A percentile compares a stretch with the other conserved stretches of the same genome.
Conservation (phyloP, 2,888 invertebrate genomes). For the Octonoba sinensis region DNA sequence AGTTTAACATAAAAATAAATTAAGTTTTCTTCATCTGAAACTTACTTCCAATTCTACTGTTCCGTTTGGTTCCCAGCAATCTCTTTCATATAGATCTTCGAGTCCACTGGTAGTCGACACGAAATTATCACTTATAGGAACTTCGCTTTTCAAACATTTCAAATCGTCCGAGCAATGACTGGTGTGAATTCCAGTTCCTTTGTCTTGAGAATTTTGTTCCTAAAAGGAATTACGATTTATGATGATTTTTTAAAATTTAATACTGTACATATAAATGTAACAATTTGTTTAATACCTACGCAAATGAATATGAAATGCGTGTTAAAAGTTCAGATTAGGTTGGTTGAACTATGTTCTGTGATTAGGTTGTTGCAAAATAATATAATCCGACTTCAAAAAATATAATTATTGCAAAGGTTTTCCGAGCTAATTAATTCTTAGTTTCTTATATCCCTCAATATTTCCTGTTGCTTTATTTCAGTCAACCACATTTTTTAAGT, state of each 20-base stretch:
- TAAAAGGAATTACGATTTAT: not conserved
- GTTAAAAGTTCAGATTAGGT: not conserved
- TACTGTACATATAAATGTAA: not conserved
- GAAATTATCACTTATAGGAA: slow-evolving; percentile 74
- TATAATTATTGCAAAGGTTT: too few species aligned
- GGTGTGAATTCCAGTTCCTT: slow-evolving; percentile 26
- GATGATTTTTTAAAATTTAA: not conserved
- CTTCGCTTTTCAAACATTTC: slow-evolving; percentile 15
- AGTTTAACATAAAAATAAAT: too few species aligned
- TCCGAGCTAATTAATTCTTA: too few species aligned
- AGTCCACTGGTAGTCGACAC: slow-evolving; percentile 70
- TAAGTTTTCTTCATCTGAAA: not conserved
- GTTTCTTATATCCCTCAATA: too few species aligned
- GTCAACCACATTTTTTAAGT: too few species aligned
- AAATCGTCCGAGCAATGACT: not conserved
- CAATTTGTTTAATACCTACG: not conserved
- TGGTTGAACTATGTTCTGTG: not conserved
- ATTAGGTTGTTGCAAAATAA: too few species aligned
- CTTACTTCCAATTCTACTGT: slow-evolving; percentile 28
- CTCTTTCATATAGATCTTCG: slow-evolving; percentile 16
- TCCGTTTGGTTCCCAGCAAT: slow-evolving; percentile 32
- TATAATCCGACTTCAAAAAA: too few species aligned
- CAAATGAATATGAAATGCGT: not conserved
- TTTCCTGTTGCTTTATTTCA: too few species aligned
- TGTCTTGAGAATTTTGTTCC: slow-evolving; percentile 14